Base-by-base conservation (phyloP, 2,888 invertebrate species). In the Brachyptera risi region DNA sequence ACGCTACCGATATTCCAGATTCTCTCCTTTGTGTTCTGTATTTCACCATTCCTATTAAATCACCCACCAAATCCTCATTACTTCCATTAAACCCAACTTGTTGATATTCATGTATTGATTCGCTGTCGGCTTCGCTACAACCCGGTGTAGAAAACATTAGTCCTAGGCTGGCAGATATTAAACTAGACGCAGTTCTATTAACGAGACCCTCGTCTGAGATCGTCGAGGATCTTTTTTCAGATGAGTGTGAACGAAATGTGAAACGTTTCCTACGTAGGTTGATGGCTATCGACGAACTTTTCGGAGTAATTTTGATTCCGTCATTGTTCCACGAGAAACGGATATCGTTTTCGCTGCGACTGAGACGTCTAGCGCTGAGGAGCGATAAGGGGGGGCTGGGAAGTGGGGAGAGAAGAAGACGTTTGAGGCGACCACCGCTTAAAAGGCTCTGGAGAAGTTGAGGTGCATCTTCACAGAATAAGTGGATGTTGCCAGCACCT, bases 1-100 rank as follows among this genome's bases (percentile, higher is more conserved):
- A 85, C 19, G 83, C 79, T 2, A 83, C 70, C 0, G 86, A 86
- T 47, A 79, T 75, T 24, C 82, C 78, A 0, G 86, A 86, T 63
- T 76, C 74, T 3, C 82, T 78, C 1, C 82, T 79, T 0, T 75
- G 71, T 7, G 35, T 27, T 13, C 24, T n/a, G 23, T 21, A 59
- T 23, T 44, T 21, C 17, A 4, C n/a, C 13, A 24, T 57, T 21
- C 7, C 23, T 3, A 35, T 31, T 40, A 47, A 1, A 26, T 44
- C 60, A 1, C 42, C 21, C 19, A 31, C 42, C 4, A 51, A 31
- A 35, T 59, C 59, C 21, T 58, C 59, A 11, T 54, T 57, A n/a
- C 51, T 40, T 17, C 44, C 56, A 7, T 51, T 21, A 37, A 51
- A 38, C 17, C 62, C 63, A 24, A 67, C 59, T 5, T 62, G 60